Evolutionary conservation across 2,797 vertebrate species (phyloP), one percentile per base, ranked within the genome.

Genomic region (Anomalospiza imberbis): DNA sequence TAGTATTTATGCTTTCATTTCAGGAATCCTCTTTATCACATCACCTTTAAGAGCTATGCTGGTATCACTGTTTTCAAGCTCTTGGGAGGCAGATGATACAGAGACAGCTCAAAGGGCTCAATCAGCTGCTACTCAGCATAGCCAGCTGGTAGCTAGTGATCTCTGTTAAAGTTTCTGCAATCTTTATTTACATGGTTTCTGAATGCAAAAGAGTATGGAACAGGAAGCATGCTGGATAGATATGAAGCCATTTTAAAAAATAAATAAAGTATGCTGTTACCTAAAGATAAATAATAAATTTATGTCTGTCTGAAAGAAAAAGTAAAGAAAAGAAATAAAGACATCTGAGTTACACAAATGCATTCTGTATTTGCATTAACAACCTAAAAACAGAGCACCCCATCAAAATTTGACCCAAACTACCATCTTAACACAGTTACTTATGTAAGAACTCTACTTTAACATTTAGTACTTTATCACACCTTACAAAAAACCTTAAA

Each of bases 1-100:
- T 66, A 60, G 87, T 77, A 94, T 93, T 91, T 89, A 93, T 45
- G 32, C 73, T 79, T 94, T 87, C 80, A 73, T 89, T 90, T 83
- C 58, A 84, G 77, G 67, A 93, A 91, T 85, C 77, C 61, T 91
- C 80, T 95, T 92, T 80, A 79, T 67, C 84, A 89, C 47, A 15
- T 83, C 71, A 74, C 73, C 76, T 55, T 51, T 78, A 68, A 68
- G 62, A 94, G 70, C 29, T 85, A n/a, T 28, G 34, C 40, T 53
- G 40, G 55, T 70, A 65, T 60, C 57, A 65, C 31, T 50, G 38
- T 60, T 40, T 74, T 94, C 82, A 74, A 76, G 92, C 66, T 92
- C 79, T 44, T 63, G 57, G 50, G 71, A 95, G 51, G 63, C 38
- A 94, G 53, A 82, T 0, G 2, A 86, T 15, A 76, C 11, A 85